phyloP scores from a whole-genome alignment of 2,797 vertebrate species.

The Ptychadena robeensis region DNA sequence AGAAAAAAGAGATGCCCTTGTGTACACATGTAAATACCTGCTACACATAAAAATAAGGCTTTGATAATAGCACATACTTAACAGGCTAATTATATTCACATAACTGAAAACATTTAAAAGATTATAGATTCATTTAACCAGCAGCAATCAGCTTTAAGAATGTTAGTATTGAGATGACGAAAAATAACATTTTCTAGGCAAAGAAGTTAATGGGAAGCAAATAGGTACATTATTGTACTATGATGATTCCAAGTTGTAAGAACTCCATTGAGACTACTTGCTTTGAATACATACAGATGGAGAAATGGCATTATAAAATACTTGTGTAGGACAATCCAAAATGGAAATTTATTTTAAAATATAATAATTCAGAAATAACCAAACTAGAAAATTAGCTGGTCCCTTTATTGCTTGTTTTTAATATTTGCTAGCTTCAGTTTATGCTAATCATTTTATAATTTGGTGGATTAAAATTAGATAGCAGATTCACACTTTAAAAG shows the following conservation, averaged over 20 bases:
- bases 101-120: background rate
- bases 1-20: background rate
- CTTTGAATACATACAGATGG: background rate
- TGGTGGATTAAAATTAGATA: background rate
- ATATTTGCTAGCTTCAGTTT: background rate
- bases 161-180: background rate
- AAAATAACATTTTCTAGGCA: background rate
- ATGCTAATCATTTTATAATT: background rate
- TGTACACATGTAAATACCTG: background rate
- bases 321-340: background rate
- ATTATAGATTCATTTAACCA: background rate
- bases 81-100: background rate
- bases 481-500: background rate
- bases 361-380: background rate
- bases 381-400: background rate
- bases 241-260: background rate
- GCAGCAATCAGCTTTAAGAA: background rate
- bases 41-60: background rate
- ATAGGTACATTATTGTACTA: background rate
- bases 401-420: background rate
- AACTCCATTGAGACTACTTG: background rate
- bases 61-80: background rate
- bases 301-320: background rate
- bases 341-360: background rate
- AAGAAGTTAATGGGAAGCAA: background rate